Base-by-base conservation (phyloP, 1,140 invertebrate genomes). In the Papilio dardanus region DNA sequence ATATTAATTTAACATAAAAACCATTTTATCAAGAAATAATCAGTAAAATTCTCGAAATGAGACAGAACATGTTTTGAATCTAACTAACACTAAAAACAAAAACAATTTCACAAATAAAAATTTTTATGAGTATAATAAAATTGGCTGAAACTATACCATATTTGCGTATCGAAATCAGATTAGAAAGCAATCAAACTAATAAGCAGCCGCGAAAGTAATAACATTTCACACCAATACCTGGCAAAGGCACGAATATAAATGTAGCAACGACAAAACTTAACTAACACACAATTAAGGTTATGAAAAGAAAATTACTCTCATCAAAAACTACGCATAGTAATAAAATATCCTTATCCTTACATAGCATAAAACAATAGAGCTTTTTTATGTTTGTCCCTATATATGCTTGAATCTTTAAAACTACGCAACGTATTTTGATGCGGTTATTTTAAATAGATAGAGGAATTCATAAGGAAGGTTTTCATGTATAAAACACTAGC, bases 131-230 rank as follows among this genome's bases (percentile, higher is more conserved):
- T 50, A 19, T 50, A 19, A 50, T 50, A 19, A 50, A 50, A 50
- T 50, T 50, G 8, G 4, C n/a, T 19, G 14, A 50, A 50, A 50
- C 46, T 21, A 5, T 50, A 50, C 6, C n/a, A n/a, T n/a, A 46
- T 62, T 62, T 62, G 24, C 54, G 24, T 30, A 62, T 62, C 54
- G 54, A 4, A 62, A 62, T 62, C 54, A 62, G 54, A 62, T 62
- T 62, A 62, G 54, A 62, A 62, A 28, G 21, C 54, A 62, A 62
- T 62, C 54, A 62, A 62, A 62, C 24, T 62, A 62, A 62, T 62
- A 62, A 62, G 24, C 54, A 62, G 24, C 24, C 54, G 24, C 54
- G 1, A 62, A 62, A 28, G 54, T 62, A 62, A 62, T 62, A 28
- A 62, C 24, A 62, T 24, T 62, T 62, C 54, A 62, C 54, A 62